Evolutionary conservation across 2,888 invertebrate genomes (phyloP).

Genomic region (Tetanocera ferruginea): DNA sequence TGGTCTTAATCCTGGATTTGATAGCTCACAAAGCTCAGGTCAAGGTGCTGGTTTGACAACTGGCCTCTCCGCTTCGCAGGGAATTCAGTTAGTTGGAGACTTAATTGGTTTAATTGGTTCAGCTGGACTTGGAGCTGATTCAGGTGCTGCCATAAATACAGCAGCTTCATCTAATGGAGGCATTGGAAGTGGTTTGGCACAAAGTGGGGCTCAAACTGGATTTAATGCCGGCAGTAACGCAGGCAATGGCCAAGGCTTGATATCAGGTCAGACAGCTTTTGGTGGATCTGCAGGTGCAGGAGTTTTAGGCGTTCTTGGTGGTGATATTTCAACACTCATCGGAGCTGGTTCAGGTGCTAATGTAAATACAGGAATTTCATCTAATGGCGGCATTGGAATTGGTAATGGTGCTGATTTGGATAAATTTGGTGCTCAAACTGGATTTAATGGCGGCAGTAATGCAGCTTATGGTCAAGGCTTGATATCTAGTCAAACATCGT

Average conservation of each 20-base stretch:
- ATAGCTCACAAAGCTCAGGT: not conserved
- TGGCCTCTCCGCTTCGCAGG: too few species aligned
- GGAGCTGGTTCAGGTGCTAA: too few species aligned
- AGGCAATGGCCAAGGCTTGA: not conserved
- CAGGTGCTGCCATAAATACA: not conserved
- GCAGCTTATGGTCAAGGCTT: too few species aligned
- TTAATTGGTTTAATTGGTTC: not conserved
- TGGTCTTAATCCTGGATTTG: not conserved
- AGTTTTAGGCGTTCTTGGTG: not conserved
- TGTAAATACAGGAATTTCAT: too few species aligned
- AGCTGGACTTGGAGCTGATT: conserved; percentile 27
- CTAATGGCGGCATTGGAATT: too few species aligned
- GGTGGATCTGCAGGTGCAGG: not conserved
- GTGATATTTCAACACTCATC: too few species aligned
- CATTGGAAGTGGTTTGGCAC: not conserved
- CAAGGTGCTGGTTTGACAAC: not conserved
- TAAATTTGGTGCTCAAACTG: not conserved
- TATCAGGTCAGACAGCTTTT: not conserved
- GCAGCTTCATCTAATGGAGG: not conserved
- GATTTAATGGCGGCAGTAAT: not conserved
- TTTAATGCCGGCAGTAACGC: not conserved
- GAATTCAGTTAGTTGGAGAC: too few species aligned
- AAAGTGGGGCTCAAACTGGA: not conserved
- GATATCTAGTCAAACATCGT: not conserved
- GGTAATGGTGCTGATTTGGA: too few species aligned